Evolutionary conservation across 92 coral and sea anemone species (phyloP).

Genomic region (Palythoa grandis): DNA sequence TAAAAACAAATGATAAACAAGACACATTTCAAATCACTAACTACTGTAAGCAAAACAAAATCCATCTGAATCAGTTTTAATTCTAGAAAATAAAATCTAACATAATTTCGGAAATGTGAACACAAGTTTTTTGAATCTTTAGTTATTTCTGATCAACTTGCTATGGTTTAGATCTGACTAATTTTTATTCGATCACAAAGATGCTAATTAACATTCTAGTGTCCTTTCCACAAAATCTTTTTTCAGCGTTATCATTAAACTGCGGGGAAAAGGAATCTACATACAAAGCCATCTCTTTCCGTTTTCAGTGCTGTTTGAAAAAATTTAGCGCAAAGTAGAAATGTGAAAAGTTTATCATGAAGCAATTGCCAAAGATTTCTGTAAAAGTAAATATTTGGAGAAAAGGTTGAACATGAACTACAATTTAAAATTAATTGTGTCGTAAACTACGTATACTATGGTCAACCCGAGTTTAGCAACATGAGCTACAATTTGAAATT

Average conservation of each 20-base stretch:
- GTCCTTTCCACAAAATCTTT: not conserved
- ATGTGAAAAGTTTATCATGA: not conserved
- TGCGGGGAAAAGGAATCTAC: not conserved
- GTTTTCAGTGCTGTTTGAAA: not conserved
- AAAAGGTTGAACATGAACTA: not conserved
- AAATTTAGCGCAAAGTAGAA: not conserved
- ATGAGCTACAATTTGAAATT: no score
- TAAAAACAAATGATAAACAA: not conserved
- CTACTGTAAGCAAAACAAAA: not conserved
- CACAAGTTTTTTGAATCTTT: not conserved
- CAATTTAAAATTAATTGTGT: no score
- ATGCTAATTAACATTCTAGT: not conserved
- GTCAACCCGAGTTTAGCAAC: no score
- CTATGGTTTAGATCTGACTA: not conserved
- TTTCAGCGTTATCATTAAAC: not conserved
- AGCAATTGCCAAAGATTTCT: not conserved
- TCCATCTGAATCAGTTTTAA: not conserved
- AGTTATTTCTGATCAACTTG: not conserved
- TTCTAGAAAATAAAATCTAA: not conserved
- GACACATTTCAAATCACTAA: not conserved
- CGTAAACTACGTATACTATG: no score
- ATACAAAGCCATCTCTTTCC: not conserved
- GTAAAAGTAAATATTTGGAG: not conserved
- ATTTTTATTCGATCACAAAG: not conserved
- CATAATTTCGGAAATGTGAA: not conserved